phyloP scores from a whole-genome alignment of 35 echinoderm and acorn worm genomes.

The Strongylocentrotus purpuratus region DNA sequence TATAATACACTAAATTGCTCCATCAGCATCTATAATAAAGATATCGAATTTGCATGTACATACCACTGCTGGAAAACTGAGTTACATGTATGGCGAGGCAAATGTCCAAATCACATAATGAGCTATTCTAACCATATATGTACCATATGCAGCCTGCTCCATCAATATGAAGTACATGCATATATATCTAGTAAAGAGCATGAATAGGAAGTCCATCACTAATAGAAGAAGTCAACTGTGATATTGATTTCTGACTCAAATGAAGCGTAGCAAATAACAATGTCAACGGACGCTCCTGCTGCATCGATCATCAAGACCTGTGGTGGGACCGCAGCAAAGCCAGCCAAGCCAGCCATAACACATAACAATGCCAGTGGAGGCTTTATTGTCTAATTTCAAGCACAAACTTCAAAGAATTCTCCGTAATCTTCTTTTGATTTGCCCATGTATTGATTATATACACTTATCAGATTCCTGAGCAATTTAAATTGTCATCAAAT shows the following conservation, averaged over 20 bases:
- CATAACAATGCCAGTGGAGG: not conserved
- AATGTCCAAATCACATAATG: not conserved
- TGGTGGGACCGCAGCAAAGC: not conserved
- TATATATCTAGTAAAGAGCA: not conserved
- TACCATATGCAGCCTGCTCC: not conserved
- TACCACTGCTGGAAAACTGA: not conserved
- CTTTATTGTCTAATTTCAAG: not conserved
- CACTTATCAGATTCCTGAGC: no score
- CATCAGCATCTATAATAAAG: not conserved
- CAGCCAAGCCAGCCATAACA: no score
- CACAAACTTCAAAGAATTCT: no score
- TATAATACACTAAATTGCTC: no score
- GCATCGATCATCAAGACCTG: not conserved
- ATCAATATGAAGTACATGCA: not conserved
- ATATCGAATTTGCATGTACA: not conserved
- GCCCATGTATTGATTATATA: no score
- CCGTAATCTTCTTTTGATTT: no score
- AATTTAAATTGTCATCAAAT: no score
- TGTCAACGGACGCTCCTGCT: not conserved
- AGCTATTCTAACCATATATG: not conserved
- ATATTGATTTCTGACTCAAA: not conserved
- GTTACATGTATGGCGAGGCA: no score
- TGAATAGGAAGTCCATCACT: not conserved
- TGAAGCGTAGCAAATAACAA: constrained; percentile 2
- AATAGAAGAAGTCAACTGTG: not conserved